A percentile compares a stretch with the other conserved stretches of the same genome.
phyloP scores from a whole-genome alignment of 1,140 invertebrate genomes.

The Drosophila dunni region DNA sequence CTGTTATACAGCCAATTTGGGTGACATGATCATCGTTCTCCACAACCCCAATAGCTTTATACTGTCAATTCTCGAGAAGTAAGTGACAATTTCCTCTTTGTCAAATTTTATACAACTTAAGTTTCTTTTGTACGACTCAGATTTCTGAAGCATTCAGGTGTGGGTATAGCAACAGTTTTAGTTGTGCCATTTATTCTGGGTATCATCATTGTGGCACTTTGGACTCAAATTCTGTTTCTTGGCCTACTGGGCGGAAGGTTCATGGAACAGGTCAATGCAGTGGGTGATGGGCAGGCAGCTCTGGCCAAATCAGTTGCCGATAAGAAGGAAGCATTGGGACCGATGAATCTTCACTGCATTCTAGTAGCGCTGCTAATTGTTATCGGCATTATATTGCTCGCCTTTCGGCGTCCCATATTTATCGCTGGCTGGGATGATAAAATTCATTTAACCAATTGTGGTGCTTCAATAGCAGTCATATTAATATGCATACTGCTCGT shows the following conservation, averaged over 20 bases:
- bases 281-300: neutral
- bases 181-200: slow-evolving; percentile 24
- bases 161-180: neutral
- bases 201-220: slow-evolving; percentile 12
- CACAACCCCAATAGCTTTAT: slow-evolving; percentile 45
- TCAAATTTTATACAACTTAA: neutral
- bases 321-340: slow-evolving; percentile 33
- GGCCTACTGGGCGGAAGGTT: slow-evolving; percentile 25
- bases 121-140: neutral
- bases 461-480: slow-evolving; percentile 24
- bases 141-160: neutral
- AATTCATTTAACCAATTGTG: rapidly evolving
- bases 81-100: neutral
- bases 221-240: slow-evolving; percentile 53
- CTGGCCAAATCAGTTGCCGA: slow-evolving; percentile 1
- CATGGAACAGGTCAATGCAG: neutral
- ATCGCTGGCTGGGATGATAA: neutral
- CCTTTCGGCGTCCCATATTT: slow-evolving; percentile 5
- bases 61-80: neutral
- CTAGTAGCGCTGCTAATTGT: neutral
- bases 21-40: slow-evolving; percentile 41
- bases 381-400: neutral
- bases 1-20: slow-evolving; percentile 45
- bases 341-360: slow-evolving; percentile 19
- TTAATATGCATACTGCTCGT: slow-evolving; percentile 25